These are phyloP conservation scores for Pitangus sulphuratus DNA, from an alignment of 2,797 vertebrate species.

Conservation along the genomic window DNA sequence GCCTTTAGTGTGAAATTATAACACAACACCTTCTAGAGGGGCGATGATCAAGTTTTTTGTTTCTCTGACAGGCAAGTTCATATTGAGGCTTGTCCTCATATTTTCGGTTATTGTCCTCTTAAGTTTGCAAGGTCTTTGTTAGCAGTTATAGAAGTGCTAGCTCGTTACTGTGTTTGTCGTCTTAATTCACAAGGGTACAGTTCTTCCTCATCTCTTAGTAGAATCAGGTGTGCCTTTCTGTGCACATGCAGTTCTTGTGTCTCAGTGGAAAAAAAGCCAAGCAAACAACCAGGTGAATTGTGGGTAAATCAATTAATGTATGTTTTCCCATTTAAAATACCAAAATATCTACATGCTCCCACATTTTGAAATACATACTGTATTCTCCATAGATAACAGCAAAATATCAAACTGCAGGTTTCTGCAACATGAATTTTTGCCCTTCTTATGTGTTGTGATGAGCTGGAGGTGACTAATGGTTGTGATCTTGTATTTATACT, in stretches of 20 bases:
- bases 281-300: not conserved
- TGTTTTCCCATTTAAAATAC: not conserved
- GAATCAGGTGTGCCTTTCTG: not conserved
- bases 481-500: rapidly evolving
- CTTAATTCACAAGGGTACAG: not conserved
- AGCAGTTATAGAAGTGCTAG: not conserved
- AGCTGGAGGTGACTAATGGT: not conserved
- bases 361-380: not conserved
- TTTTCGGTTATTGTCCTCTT: not conserved
- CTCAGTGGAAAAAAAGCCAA: not conserved
- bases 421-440: not conserved
- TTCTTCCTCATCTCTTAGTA: not conserved
- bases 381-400: not conserved
- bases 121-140: not conserved
- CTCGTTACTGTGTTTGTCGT: not conserved
- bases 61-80: not conserved
- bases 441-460: not conserved
- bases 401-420: not conserved
- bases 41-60: not conserved
- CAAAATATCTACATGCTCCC: not conserved
- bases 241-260: not conserved
- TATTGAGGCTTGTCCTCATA: not conserved
- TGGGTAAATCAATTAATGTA: not conserved
- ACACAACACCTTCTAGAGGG: not conserved
- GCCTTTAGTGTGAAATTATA: not conserved